A percentile compares a stretch with the other conserved stretches of the same genome.
phyloP scores from a whole-genome alignment of 2,888 invertebrate species.

The Hypomecis atomaria region DNA sequence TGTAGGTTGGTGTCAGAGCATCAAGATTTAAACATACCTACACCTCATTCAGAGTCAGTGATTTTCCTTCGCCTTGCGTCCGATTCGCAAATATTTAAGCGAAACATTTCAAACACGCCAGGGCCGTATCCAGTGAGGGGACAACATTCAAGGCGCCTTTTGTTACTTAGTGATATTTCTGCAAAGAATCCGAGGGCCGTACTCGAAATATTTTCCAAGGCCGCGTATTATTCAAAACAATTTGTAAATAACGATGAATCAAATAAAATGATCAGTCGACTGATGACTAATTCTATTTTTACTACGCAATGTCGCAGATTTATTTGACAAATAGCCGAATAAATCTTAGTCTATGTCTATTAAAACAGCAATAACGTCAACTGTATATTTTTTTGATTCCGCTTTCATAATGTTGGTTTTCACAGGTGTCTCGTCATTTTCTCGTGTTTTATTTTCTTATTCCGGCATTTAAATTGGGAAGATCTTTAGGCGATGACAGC shows the following conservation, averaged over 20 bases:
- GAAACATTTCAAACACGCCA: conserved; percentile 32
- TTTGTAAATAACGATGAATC: neutral
- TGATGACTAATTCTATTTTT: conserved; percentile 16
- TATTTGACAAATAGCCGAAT: conserved; percentile 21
- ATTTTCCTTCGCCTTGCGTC: conserved; percentile 43
- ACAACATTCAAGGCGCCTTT: conserved; percentile 16
- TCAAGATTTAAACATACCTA: conserved; percentile 21
- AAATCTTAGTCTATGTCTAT: conserved; percentile 30
- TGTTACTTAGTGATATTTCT: conserved; percentile 11
- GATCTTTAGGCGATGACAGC: conserved; percentile 16
- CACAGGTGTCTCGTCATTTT: conserved; percentile 7
- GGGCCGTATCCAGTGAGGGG: conserved; percentile 22
- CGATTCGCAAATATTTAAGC: conserved; percentile 35
- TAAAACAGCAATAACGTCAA: conserved; percentile 22
- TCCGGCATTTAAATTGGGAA: conserved; percentile 10
- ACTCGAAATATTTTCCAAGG: neutral
- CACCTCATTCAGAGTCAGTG: conserved; percentile 34
- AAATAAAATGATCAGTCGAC: neutral
- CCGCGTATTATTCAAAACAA: neutral
- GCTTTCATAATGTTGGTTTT: conserved; percentile 1
- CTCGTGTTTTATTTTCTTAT: conserved; percentile 2
- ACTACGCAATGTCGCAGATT: conserved; percentile 16
- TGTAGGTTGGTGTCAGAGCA: conserved; percentile 16
- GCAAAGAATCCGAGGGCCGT: neutral
- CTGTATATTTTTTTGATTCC: conserved; percentile 4